Conservation (phyloP, 2,797 vertebrate genomes). For the Varecia variegata region DNA sequence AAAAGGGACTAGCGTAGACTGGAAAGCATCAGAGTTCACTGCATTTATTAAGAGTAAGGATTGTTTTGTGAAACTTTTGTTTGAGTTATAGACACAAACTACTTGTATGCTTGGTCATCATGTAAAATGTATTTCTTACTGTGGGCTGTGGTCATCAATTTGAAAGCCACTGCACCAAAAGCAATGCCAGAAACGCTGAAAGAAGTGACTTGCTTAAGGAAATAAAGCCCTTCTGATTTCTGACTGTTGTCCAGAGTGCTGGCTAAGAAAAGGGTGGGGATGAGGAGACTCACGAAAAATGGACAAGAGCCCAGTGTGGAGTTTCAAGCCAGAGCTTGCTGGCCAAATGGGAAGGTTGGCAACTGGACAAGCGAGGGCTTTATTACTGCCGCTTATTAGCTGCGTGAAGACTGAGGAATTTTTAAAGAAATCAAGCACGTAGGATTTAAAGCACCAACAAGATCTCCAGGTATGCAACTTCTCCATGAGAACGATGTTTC, state of each 20-base stretch:
- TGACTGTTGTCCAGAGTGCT: conserved; percentile 80
- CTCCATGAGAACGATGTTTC: conserved; percentile 60
- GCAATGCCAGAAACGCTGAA: conserved; percentile 66
- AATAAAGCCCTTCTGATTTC: conserved; percentile 83
- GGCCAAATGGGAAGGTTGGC: conserved; percentile 81
- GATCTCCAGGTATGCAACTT: background rate
- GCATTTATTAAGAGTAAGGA: background rate
- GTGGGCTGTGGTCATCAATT: conserved; percentile 21
- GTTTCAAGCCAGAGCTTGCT: conserved; percentile 78
- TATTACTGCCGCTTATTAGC: conserved; percentile 79
- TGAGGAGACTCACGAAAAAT: conserved; percentile 78
- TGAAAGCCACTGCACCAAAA: conserved; percentile 40
- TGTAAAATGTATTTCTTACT: conserved; percentile 3
- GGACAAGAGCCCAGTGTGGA: conserved; percentile 79
- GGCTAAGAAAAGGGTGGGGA: conserved; percentile 80
- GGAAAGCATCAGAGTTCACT: background rate
- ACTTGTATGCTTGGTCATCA: background rate
- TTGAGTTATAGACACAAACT: background rate
- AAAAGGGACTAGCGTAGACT: background rate
- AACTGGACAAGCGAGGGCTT: conserved; percentile 76
- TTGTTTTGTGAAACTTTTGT: background rate
- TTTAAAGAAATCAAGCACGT: conserved; percentile 78
- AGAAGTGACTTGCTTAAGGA: conserved; percentile 81
- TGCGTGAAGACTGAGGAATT: conserved; percentile 77
- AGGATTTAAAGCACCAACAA: conserved; percentile 72